Conservation (phyloP, 2,888 invertebrate genomes). For the Reticulitermes lucifugus region DNA sequence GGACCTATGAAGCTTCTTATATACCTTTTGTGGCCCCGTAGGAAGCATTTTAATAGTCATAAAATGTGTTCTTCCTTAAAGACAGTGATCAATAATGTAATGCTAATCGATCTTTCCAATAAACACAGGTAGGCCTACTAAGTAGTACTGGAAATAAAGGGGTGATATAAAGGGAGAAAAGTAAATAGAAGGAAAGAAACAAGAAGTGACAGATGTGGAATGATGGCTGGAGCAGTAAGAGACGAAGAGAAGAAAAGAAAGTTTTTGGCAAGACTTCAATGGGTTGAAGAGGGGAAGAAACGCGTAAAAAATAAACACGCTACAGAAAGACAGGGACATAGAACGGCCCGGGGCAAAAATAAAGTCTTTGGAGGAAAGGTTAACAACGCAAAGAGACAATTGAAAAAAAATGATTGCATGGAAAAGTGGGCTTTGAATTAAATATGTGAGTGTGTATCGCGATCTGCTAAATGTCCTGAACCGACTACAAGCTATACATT, state of each 20-base stretch:
- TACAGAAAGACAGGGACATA: too few relatives aligned
- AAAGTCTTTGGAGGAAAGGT: background rate
- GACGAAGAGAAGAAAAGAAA: background rate
- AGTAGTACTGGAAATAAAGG: background rate
- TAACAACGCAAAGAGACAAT: background rate
- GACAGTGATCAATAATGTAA: background rate
- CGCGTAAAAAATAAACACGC: background rate
- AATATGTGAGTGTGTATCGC: background rate
- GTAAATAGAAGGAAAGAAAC: background rate
- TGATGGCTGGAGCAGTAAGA: background rate
- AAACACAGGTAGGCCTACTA: background rate
- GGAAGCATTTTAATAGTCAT: background rate
- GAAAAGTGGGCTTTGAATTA: background rate
- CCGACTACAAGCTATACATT: background rate
- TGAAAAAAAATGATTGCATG: background rate
- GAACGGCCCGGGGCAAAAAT: background rate
- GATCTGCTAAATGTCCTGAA: background rate
- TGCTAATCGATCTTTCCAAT: background rate
- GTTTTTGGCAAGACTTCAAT: background rate
- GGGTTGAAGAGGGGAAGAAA: background rate
- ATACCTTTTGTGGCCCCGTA: too few relatives aligned
- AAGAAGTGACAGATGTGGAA: background rate
- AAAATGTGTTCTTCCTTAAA: background rate
- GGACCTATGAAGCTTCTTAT: too few relatives aligned
- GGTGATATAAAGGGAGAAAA: background rate